Base-by-base conservation (phyloP, 92 coral and sea anemone genomes). In the Diadumene lineata region DNA sequence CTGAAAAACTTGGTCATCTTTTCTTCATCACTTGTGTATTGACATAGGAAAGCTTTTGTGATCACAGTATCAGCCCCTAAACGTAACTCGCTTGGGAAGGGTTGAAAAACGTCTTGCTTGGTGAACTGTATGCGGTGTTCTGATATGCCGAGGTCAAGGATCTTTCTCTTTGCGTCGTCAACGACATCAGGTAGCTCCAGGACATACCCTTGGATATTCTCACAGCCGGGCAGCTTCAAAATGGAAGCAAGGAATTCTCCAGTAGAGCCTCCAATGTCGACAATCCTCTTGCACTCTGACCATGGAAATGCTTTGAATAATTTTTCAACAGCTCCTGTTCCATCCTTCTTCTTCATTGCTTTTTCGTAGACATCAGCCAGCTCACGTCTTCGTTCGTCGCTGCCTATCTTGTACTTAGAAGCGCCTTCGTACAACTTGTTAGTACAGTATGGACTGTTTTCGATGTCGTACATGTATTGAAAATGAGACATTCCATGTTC, bases 261-360 rank as follows among this genome's bases (percentile, higher is more conserved):
- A 31, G 60, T 56, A 4, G 82, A 83, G 2, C 92, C 88, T n/a
- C 80, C 92, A 21, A 84, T 66, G 24, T 87, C 92, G 79, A 87
- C 72, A 24, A 87, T 44, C 1, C 61, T 44, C 22, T 87, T 65
- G 33, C 86, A 83, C 53, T 75, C 64, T 60, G 61, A 56, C 92
- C 89, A 87, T 16, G 83, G 89, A 60, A 75, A 87, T 44, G 75
- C 78, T 15, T 28, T 70, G 56, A 34, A 70, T 2, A 87, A 56
- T 57, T 51, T 70, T 13, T 16, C 17, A 4, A 56, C 34, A 19
- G 25, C 62, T 27, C 19, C 18, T 18, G 8, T 16, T 2, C 29
- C 43, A 17, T 38, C 4, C n/a, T 27, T 1, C 0, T 11, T 31
- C 6, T 57, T 60, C 83, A 82, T 70, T 10, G 86, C 88, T 16